Conservation (phyloP, 2,797 vertebrate genomes). For the Myotis planiceps region DNA sequence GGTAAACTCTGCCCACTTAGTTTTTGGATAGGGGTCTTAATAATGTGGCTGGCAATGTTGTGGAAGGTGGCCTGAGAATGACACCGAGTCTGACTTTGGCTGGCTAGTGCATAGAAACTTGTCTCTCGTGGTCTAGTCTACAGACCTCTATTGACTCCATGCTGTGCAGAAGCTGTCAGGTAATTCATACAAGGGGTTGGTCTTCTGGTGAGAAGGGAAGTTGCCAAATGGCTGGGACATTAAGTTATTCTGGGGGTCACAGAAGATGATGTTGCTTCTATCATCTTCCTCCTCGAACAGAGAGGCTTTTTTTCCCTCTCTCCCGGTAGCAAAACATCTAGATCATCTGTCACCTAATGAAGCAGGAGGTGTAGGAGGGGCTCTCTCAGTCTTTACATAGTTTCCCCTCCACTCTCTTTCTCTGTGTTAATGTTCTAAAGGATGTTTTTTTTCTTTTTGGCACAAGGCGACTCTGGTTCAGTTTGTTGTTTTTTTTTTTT, state of each 20-base stretch:
- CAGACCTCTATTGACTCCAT: neutral
- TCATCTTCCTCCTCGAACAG: neutral
- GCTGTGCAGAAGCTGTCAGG: neutral
- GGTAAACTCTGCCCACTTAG: neutral
- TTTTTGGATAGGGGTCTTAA: neutral
- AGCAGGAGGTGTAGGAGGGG: neutral
- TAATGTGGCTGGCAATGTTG: neutral
- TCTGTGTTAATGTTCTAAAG: neutral
- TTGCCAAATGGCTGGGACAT: neutral
- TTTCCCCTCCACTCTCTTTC: neutral
- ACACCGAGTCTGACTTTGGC: neutral
- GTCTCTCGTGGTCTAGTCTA: neutral
- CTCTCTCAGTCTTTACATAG: neutral
- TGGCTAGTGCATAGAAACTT: neutral
- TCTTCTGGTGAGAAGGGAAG: neutral
- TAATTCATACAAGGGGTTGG: neutral
- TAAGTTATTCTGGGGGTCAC: neutral
- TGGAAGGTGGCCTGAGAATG: neutral
- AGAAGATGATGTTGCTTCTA: neutral
- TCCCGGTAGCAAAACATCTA: neutral
- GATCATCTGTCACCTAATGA: neutral
- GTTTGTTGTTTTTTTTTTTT: constrained; percentile 19
- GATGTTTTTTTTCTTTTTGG: neutral
- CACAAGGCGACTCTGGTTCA: neutral
- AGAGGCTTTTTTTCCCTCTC: neutral